Evolutionary conservation across 2,888 invertebrate genomes (phyloP).

Genomic region (Lasioglossum malachurum): DNA sequence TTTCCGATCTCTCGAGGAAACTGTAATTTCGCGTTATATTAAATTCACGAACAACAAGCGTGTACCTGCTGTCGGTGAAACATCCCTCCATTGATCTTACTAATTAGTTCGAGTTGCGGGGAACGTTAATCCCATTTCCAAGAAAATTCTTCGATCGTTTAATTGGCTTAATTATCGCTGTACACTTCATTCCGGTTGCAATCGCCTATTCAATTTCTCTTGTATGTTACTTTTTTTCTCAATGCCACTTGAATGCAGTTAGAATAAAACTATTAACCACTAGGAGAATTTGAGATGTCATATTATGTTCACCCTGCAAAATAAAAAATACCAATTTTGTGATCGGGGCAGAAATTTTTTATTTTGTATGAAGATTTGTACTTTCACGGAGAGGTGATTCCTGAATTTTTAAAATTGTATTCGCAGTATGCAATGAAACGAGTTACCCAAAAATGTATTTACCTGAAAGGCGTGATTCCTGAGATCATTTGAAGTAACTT

Average conservation of each 20-base stretch:
- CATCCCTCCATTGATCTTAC: not conserved
- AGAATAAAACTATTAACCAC: no score
- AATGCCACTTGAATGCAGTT: not conserved
- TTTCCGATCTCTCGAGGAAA: slow-evolving; percentile 35
- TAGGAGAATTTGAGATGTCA: no score
- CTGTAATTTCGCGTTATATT: slow-evolving; percentile 45
- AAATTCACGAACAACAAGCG: slow-evolving; percentile 19
- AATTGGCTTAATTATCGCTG: not conserved
- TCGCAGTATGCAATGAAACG: no score
- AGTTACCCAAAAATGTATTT: no score
- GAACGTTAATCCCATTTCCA: not conserved
- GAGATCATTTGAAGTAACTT: no score
- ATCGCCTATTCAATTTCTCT: not conserved
- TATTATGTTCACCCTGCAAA: no score
- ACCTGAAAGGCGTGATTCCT: no score
- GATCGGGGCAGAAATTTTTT: no score
- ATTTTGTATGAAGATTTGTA: no score
- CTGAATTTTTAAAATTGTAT: no score
- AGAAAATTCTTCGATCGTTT: not conserved
- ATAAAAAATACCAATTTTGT: no score
- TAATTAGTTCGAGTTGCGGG: not conserved
- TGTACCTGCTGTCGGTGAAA: not conserved
- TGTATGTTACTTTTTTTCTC: not conserved
- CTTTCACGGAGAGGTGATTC: no score
- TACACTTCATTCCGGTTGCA: not conserved